Evolutionary conservation across 1,140 invertebrate species (phyloP).

Genomic region (Meloidogyne floridensis): DNA sequence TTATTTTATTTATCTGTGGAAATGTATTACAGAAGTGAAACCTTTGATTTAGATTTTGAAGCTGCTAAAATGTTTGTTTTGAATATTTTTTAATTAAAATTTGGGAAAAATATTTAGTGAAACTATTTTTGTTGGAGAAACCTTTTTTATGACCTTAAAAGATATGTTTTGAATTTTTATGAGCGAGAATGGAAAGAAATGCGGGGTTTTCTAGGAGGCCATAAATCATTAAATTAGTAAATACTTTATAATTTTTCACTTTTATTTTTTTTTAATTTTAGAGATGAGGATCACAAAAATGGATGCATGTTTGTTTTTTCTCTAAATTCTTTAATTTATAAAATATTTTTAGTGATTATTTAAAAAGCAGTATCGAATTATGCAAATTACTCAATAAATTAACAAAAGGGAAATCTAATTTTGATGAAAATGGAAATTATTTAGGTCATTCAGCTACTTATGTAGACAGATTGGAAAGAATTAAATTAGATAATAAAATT

Average conservation of each 20-base stretch:
- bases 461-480: constrained; percentile 14
- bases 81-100: not conserved
- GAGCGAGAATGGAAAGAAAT: too few relatives aligned
- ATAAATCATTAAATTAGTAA: too few relatives aligned
- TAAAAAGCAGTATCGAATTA: constrained; percentile 36
- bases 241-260: not conserved
- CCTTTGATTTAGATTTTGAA: not conserved
- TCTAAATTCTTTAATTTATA: not conserved
- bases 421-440: constrained; percentile 37
- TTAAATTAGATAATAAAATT: constrained; percentile 6
- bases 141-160: too few relatives aligned
- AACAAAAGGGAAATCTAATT: constrained; percentile 14
- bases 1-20: not conserved
- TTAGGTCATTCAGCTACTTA: constrained; percentile 9
- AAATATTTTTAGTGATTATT: constrained; percentile 24
- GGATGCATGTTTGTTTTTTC: constrained; percentile 15
- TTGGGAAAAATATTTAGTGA: too few relatives aligned
- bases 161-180: too few relatives aligned
- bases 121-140: too few relatives aligned
- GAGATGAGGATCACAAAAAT: constrained; percentile 12
- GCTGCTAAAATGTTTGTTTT: not conserved
- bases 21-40: not conserved
- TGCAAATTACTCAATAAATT: constrained; percentile 36
- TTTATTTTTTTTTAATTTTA: not conserved
- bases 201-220: too few relatives aligned